phyloP scores from a whole-genome alignment of 2,888 invertebrate species.

The Tiliacea aurago region DNA sequence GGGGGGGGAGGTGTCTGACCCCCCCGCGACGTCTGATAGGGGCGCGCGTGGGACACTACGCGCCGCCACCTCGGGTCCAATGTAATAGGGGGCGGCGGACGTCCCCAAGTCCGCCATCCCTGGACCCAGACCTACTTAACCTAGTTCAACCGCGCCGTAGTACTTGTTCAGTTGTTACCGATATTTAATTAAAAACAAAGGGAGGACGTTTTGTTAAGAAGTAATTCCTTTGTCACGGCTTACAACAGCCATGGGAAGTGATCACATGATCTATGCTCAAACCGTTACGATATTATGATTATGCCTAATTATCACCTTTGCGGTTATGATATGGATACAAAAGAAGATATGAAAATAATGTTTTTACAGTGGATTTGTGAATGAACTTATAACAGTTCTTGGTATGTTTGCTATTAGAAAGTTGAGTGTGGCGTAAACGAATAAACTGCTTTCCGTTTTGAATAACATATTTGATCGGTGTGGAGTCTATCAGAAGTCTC shows the following conservation, averaged over 20 bases:
- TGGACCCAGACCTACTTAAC: neutral
- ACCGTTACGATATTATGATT: slow-evolving; percentile 41
- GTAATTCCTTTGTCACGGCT: slow-evolving; percentile 17
- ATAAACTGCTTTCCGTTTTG: neutral
- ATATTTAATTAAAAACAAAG: slow-evolving; percentile 13
- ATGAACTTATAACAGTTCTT: slow-evolving; percentile 9
- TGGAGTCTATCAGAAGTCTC: neutral
- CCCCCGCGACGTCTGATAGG: no score
- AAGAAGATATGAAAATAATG: slow-evolving; percentile 42
- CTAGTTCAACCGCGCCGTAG: neutral
- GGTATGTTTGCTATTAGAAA: neutral
- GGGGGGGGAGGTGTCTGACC: no score
- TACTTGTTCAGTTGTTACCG: neutral
- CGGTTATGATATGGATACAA: slow-evolving; percentile 11
- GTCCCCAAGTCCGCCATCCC: no score
- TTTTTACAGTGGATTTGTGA: slow-evolving; percentile 22
- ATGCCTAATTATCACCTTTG: slow-evolving; percentile 13
- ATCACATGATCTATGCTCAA: slow-evolving; percentile 12
- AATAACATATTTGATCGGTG: no score
- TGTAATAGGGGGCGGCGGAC: no score
- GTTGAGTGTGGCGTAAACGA: neutral
- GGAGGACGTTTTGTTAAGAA: slow-evolving; percentile 3
- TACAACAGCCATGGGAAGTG: slow-evolving; percentile 23
- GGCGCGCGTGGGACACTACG: no score
- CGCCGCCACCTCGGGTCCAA: no score